phyloP scores from a whole-genome alignment of 2,888 invertebrate species.

The Sarcophaga caerulescens region DNA sequence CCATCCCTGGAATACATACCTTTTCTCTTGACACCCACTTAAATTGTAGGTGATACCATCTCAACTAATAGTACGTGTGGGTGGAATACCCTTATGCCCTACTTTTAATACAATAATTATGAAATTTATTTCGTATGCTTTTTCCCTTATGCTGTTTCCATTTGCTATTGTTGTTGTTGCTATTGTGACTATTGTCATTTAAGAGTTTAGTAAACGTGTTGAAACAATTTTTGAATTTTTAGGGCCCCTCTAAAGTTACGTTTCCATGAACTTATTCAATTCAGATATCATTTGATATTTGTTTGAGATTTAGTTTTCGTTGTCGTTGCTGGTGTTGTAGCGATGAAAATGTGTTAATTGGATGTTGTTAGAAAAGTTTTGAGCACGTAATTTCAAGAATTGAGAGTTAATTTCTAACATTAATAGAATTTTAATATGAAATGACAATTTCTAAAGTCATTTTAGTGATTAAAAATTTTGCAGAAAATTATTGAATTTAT shows the following conservation, averaged over 20 bases:
- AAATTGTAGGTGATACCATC: no score
- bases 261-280: not conserved
- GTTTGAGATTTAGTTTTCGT: not conserved
- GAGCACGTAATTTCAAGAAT: slow-evolving; percentile 33
- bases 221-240: slow-evolving; percentile 12
- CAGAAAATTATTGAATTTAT: no score
- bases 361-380: slow-evolving; percentile 14
- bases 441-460: not conserved
- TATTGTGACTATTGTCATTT: not conserved
- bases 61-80: no score
- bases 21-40: no score
- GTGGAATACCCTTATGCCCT: no score
- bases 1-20: no score
- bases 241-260: slow-evolving; percentile 4
- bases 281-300: not conserved
- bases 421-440: not conserved
- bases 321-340: not conserved
- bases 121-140: no score
- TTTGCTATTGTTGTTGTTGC: not conserved
- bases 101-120: no score
- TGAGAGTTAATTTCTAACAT: slow-evolving; percentile 4
- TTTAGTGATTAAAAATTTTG: not conserved
- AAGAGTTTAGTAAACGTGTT: slow-evolving; percentile 15
- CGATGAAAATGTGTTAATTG: slow-evolving; percentile 24
- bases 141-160: not conserved